These are phyloP conservation scores for Grammomys dolichurus DNA, from an alignment of 2,113 vertebrate genomes.

Conservation along the genomic window DNA sequence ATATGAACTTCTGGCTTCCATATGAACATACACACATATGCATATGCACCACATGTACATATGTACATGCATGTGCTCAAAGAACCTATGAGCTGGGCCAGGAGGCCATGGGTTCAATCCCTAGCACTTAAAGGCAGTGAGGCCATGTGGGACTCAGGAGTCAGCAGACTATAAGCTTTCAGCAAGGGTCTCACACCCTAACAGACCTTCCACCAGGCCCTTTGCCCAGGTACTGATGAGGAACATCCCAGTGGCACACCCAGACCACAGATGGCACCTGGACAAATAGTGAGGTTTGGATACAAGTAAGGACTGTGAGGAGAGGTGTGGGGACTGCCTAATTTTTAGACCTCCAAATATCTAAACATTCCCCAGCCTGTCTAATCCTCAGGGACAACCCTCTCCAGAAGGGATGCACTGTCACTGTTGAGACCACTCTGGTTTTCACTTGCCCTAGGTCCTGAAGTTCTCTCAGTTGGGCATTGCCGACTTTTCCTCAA, in stretches of 20 bases:
- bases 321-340: not conserved
- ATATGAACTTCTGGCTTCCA: not conserved
- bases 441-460: fast-evolving
- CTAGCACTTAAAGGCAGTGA: not conserved
- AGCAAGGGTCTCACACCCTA: not conserved
- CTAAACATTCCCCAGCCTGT: not conserved
- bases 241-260: not conserved
- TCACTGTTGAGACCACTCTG: not conserved
- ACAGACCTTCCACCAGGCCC: not conserved
- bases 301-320: not conserved
- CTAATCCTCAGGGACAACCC: not conserved
- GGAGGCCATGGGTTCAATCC: not conserved
- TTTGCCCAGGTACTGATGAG: not conserved
- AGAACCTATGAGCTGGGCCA: not conserved
- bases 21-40: not conserved
- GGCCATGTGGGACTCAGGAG: not conserved
- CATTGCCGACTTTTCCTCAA: not conserved
- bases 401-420: not conserved
- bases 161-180: not conserved
- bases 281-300: not conserved
- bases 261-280: not conserved
- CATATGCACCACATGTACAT: not conserved
- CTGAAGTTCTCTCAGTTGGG: not conserved
- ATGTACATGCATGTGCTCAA: not conserved
- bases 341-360: not conserved